Evolutionary conservation across 2,113 vertebrate species (phyloP).

Genomic region (Lophius piscatorius): DNA sequence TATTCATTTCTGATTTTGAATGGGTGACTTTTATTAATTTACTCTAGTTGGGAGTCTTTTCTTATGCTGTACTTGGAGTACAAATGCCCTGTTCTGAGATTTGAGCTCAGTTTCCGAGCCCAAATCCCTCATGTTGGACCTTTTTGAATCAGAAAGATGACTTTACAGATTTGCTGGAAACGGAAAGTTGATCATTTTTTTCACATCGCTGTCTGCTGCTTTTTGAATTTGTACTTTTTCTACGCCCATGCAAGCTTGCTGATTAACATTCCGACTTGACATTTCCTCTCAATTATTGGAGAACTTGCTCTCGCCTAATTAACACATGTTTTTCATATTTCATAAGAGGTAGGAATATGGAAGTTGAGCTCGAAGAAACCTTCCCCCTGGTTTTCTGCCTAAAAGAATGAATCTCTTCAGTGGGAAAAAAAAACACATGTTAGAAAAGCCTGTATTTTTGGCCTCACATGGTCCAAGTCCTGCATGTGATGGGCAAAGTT

Average conservation of each 20-base stretch:
- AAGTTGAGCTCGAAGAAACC: neutral
- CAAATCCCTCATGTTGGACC: too few relatives aligned
- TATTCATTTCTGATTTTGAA: too few relatives aligned
- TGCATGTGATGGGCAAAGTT: conserved; percentile 40
- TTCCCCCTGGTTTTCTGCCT: conserved; percentile 24
- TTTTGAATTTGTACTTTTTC: too few relatives aligned
- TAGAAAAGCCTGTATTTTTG: conserved; percentile 38
- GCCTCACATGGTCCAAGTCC: conserved; percentile 35
- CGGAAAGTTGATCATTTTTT: too few relatives aligned
- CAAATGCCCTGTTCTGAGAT: too few relatives aligned
- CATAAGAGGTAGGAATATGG: neutral
- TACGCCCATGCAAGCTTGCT: conserved; percentile 1
- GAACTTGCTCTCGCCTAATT: neutral
- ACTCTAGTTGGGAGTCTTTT: too few relatives aligned
- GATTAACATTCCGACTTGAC: neutral
- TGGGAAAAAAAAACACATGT: conserved; percentile 14
- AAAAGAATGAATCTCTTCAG: conserved; percentile 6
- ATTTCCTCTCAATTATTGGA: neutral
- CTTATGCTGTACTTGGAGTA: too few relatives aligned
- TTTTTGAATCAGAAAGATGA: too few relatives aligned
- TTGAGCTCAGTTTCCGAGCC: too few relatives aligned
- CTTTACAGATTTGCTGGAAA: too few relatives aligned
- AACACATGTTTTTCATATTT: conserved; percentile 1
- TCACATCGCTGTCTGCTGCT: too few relatives aligned
- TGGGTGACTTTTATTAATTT: too few relatives aligned